Percentiles rank a stretch among this genome's conserved stretches.
Conservation (phyloP, 37 sponge, comb jelly and placozoan genomes). For the Cliona cf. orientalis region DNA sequence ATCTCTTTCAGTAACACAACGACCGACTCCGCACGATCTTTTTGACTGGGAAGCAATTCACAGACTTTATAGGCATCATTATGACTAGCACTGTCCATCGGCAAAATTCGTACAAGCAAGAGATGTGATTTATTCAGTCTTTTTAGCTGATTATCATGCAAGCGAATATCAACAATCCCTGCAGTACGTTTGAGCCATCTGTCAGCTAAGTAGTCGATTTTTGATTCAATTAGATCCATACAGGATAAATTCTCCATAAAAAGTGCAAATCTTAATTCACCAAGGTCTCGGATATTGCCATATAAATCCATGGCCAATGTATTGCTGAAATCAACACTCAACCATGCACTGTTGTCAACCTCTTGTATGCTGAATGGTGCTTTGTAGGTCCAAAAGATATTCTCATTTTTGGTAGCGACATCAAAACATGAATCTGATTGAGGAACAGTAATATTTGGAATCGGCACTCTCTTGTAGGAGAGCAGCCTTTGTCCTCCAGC, state of each 20-base stretch:
- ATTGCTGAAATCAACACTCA: constrained; percentile 45
- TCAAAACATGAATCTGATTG: neutral
- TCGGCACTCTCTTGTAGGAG: neutral
- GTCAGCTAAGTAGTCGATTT: neutral
- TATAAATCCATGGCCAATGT: constrained; percentile 5
- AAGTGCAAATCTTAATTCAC: constrained; percentile 14
- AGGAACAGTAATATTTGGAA: neutral
- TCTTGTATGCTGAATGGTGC: too few species aligned
- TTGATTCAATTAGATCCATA: neutral
- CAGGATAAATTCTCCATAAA: too few species aligned
- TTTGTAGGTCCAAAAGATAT: constrained; percentile 7
- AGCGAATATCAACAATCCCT: neutral
- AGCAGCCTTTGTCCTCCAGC: too few species aligned
- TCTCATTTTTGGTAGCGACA: neutral
- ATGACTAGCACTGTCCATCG: neutral
- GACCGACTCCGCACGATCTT: too few species aligned
- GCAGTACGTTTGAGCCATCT: neutral
- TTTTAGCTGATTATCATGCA: neutral
- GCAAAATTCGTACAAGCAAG: neutral
- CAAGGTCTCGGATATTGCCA: constrained; percentile 1
- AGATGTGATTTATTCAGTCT: neutral
- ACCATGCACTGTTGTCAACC: neutral
- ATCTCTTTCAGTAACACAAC: too few species aligned
- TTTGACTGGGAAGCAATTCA: too few species aligned
- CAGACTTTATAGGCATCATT: too few species aligned